Base-by-base conservation (phyloP, 2,797 vertebrate species). In the Lycodopsis pacificus region DNA sequence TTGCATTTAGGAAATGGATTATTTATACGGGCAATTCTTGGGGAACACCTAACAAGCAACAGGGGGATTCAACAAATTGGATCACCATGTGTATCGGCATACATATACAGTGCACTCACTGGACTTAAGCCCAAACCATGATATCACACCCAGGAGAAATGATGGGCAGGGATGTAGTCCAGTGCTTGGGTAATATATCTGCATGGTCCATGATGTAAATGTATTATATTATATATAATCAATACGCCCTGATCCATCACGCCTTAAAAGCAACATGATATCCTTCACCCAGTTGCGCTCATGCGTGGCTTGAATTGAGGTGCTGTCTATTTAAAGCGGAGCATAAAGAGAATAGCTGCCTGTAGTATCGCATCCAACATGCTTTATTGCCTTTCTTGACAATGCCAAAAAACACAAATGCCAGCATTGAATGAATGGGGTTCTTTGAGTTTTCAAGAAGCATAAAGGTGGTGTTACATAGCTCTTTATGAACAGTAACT, bases 391-490 rank as follows among this genome's bases (percentile, higher is more conserved):
- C 79, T 82, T 71, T 70, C 63, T 81, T 30, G 58, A 54, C 62
- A 42, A 57, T 75, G 86, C 86, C 85, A 86, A 85, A 71, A 89
- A 49, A 86, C 67, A 84, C 63, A 69, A 56, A 77, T 73, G 80
- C 62, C 32, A 66, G 63, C 0, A 48, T 80, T 73, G 75, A 88
- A 82, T 91, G 90, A 90, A 92, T 81, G 51, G 62, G 4, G 15
- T 62, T 75, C 80, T 90, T 91, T 91, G 76, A 91, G 77, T 85
- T 79, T 79, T 78, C 5, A 71, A 79, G 76, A 56, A 82, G 76
- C 79, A 67, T 81, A 82, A 88, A 81, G 73, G 70, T 76, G 76
- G 74, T 17, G 76, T 86, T 79, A 44, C 83, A 78, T 85, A 86
- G 82, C 88, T 86, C 71, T 84, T 36, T 17, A 7, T 82, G 77